Base-by-base conservation (phyloP, 2,888 invertebrate genomes). In the Metallyticus violacea region DNA sequence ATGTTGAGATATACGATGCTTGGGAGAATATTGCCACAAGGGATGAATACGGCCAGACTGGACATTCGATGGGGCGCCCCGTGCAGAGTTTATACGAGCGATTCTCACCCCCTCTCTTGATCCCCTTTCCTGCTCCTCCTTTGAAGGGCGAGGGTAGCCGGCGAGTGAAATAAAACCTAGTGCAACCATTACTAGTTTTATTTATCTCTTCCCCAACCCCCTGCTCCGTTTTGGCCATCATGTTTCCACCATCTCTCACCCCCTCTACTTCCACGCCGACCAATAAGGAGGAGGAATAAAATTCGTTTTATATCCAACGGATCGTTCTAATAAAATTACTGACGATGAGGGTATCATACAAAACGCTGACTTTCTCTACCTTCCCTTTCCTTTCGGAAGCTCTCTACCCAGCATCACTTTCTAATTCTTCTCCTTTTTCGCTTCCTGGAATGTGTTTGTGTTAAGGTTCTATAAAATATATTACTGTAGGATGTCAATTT, bases 121-220 rank as follows among this genome's bases (percentile, higher is more conserved):
- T 83, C 80, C 85, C 80, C 81, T 79, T 22, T 28, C 79, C 40
- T 80, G 40, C 30, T 80, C 26, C 77, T 28, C 82, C 86, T 80
- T 77, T 15, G 81, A 29, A 80, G 85, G 77, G 40, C 40, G 40
- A 62, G 40, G 40, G 40, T 62, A 62, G 40, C 22, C 40, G 40
- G 40, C 40, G 86, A 85, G 85, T 87, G 85, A 87, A 87, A 87
- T 87, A 85, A 87, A 87, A 84, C 85, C 85, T 81, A 84, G 85
- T 81, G 29, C 85, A 85, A 85, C 85, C 87, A 85, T 85, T 85
- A 87, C 87, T 79, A 76, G 76, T 85, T 81, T 81, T 87, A 87
- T 87, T 87, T 87, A 87, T 87, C 81, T 85, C 85, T 77, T 85
- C 26, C 78, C 26, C 85, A 29, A 29, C 81, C 85, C 80, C 15